These are phyloP conservation scores for Coendou prehensilis DNA, from an alignment of 2,797 vertebrate species.

Conservation along the genomic window DNA sequence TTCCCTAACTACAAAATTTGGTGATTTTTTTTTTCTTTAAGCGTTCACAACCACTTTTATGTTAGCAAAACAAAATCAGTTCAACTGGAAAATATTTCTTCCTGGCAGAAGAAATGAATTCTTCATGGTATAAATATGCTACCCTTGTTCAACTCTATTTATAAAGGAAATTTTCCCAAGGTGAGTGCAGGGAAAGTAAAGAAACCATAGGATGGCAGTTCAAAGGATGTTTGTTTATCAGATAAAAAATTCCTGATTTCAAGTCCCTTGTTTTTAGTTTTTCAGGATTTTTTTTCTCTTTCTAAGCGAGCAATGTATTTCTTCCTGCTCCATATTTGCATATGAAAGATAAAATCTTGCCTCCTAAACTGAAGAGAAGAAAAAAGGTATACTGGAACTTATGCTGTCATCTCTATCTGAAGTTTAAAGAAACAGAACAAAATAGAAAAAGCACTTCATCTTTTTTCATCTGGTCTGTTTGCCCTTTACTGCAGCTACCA, in stretches of 20 bases:
- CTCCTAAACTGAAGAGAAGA: slow-evolving; percentile 52
- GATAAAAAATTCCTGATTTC: slow-evolving; percentile 57
- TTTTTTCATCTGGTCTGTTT: background rate
- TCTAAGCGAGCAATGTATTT: background rate
- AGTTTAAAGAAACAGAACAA: slow-evolving; percentile 53
- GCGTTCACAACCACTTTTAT: background rate
- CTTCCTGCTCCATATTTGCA: background rate
- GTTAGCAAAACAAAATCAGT: slow-evolving; percentile 21
- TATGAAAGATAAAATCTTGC: slow-evolving; percentile 63
- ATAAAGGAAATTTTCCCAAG: background rate
- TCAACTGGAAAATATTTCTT: slow-evolving; percentile 9
- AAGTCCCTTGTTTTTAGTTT: slow-evolving; percentile 29
- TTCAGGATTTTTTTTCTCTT: background rate
- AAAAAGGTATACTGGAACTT: background rate
- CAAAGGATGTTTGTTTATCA: slow-evolving; percentile 50
- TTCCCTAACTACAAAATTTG: background rate
- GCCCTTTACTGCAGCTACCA: background rate
- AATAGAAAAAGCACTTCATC: background rate
- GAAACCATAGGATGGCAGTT: background rate
- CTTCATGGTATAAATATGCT: background rate
- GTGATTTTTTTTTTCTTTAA: background rate
- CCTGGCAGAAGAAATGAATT: background rate
- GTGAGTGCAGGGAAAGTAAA: background rate
- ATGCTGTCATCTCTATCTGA: background rate
- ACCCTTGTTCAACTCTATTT: background rate